Base-by-base conservation (phyloP, 2,797 vertebrate genomes). In the Spondyliosoma cantharus region DNA sequence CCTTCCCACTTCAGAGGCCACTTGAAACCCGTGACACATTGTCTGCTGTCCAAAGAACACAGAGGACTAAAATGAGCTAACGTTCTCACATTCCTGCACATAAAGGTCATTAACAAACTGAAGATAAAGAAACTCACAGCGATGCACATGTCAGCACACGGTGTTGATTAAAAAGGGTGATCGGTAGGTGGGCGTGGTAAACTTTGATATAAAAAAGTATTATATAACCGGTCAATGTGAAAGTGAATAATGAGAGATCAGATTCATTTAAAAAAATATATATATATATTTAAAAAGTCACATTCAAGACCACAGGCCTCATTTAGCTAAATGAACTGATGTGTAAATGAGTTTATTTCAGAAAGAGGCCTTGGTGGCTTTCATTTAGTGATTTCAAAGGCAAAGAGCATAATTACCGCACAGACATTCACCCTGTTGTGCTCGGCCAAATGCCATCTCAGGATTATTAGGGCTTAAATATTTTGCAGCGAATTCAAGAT, bases 71-170 rank as follows among this genome's bases (percentile, higher is more conserved):
- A 80, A 85, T 82, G 74, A 89, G 80, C 53, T 86, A 77, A 88
- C 64, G 72, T 78, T 87, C 80, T 85, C 65, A 83, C 84, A 86
- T 90, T 91, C 74, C 83, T 68, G 45, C 64, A 75, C 74, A 71
- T 87, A 91, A 91, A 90, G 86, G 88, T 87, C 80, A 90, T 90
- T 90, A 84, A 74, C 15, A 81, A 87, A 81, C 64, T 42, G 64
- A 81, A 87, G 63, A 76, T 74, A 81, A 76, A 80, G 24, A 68
- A 67, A 66, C 22, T 48, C 58, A 76, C 63, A 48, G 45, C 0
- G 48, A 61, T 42, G 80, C 71, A 53, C 48, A 75, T 50, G 76
- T 77, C 22, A 53, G n/a, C 54, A 60, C 58, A 61, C 52, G 37
- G 56, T 50, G 71, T 74, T 86, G 58, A 82, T 87, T 69, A 74